Evolutionary conservation across 2,797 vertebrate species (phyloP), one percentile per base, ranked within the genome.

Genomic region (Trachops cirrhosus): DNA sequence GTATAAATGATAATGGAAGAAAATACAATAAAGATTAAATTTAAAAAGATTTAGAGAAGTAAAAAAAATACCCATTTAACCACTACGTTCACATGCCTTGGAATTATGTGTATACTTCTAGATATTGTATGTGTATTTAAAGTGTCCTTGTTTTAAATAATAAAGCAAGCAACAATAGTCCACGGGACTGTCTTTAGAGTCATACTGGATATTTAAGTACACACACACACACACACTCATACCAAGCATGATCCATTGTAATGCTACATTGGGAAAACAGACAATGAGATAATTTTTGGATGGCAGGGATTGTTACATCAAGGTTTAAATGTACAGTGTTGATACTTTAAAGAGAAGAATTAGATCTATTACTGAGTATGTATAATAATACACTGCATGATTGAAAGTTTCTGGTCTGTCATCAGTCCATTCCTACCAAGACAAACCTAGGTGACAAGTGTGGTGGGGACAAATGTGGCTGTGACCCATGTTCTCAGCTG

Each of bases 191-290:
- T 26, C 14, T 4, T 37, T n/a, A 2, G 3, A 22, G 41, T 3
- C 9, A 14, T 3, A 3, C 3, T 0, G 7, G 24, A 1, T n/a
- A 1, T 9, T 4, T 11, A 9, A 5, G 4, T 6, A 10, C 50
- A 46, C 29, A 57, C 12, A 32, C 34, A 77, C 32, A n/a, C 19
- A 14, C 19, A 34, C 3, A 29, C 8, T 5, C 24, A 59, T 6
- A 15, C 6, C 21, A 6, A 26, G 8, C 2, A 0, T 0, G 3
- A 46, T 0, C 12, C 2, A 0, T 21, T 24, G 0, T 0, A 44
- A 16, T 0, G 9, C n/a, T n/a, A 16, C 26, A 2, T 6, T 12
- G 29, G 22, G 50, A 41, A 32, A 46, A 1, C 11, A 29, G n/a
- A 54, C 32, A 22, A 18, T 12, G 1, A 34, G 7, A 34, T 9